These are phyloP conservation scores for Serinus canaria DNA, from an alignment of 2,113 vertebrate genomes.

Conservation along the genomic window DNA sequence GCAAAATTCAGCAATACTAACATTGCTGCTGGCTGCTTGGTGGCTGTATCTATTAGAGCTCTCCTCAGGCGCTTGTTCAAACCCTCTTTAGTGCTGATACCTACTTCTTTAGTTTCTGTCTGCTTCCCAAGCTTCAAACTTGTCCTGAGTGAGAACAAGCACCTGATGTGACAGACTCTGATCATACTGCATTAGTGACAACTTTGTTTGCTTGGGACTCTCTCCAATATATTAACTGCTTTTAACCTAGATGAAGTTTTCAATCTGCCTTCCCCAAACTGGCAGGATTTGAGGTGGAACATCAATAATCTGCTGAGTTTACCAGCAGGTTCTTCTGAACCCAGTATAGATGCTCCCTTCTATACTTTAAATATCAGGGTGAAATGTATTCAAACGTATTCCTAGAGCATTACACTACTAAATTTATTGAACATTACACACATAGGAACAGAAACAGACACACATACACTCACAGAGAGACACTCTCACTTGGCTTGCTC, in stretches of 20 bases:
- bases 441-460: not conserved
- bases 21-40: not conserved
- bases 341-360: not conserved
- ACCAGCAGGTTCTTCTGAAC: not conserved
- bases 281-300: not conserved
- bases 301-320: not conserved
- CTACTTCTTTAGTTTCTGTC: not conserved
- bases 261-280: not conserved
- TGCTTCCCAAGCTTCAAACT: not conserved
- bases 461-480: rapidly evolving
- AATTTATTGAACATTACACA: not conserved
- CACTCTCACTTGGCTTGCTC: not conserved
- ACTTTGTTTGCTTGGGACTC: not conserved
- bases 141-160: rapidly evolving
- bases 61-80: not conserved
- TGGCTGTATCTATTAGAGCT: not conserved
- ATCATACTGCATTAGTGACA: not conserved
- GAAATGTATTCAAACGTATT: not conserved
- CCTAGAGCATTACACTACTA: not conserved
- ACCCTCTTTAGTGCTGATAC: not conserved
- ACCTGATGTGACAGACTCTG: not conserved
- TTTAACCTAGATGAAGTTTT: not conserved
- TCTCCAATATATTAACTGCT: not conserved
- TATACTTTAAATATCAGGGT: not conserved
- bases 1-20: not conserved